These are phyloP conservation scores for Amblyteles armatorius DNA, from an alignment of 2,888 invertebrate species.

Conservation along the genomic window DNA sequence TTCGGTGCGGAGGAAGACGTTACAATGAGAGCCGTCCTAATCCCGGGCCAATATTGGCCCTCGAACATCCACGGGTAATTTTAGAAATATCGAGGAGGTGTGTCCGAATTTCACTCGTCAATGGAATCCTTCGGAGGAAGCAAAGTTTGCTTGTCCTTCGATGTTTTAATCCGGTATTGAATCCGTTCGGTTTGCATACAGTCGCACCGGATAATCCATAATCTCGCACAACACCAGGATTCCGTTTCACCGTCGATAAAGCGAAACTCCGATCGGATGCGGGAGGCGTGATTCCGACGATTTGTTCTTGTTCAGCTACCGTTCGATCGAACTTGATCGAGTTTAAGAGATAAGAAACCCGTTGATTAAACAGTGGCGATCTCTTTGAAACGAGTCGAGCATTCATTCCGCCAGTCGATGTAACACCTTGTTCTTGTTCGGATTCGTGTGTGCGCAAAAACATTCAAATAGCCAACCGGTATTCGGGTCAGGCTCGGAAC, in stretches of 20 bases:
- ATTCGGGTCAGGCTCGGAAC: neutral
- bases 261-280: constrained; percentile 12
- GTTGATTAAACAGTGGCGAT: constrained; percentile 7
- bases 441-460: neutral
- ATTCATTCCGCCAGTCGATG: neutral
- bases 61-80: constrained; percentile 22
- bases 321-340: neutral
- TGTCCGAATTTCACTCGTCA: constrained; percentile 30
- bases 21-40: constrained; percentile 57
- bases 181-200: constrained; percentile 57
- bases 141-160: constrained; percentile 31
- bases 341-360: neutral
- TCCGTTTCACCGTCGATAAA: constrained; percentile 50
- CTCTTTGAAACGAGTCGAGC: neutral
- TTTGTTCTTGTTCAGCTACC: neutral
- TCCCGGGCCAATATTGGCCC: constrained; percentile 57
- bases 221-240: constrained; percentile 56
- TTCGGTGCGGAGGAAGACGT: constrained; percentile 8
- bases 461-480: neutral
- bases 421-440: neutral
- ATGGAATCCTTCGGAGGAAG: constrained; percentile 4
- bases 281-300: constrained; percentile 9
- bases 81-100: constrained; percentile 21
- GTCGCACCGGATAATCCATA: constrained; percentile 48
- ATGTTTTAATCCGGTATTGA: constrained; percentile 53